Base-by-base conservation (phyloP, 2,113 vertebrate genomes). In the Melanocharis versteri region DNA sequence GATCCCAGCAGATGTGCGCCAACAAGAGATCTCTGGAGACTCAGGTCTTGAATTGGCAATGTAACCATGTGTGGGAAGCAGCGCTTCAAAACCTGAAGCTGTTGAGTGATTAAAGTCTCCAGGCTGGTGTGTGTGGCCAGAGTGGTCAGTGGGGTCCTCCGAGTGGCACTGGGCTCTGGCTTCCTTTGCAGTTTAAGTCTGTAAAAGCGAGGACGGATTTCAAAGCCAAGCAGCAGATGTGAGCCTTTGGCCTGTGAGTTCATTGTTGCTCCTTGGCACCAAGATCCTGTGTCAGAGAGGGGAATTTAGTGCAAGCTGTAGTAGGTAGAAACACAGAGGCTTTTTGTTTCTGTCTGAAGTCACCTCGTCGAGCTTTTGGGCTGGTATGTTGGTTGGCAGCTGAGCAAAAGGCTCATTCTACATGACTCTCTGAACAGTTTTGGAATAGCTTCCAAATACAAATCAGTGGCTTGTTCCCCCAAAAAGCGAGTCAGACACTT, bases 401-500 rank as follows among this genome's bases (percentile, higher is more conserved):
- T 90, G 81, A 94, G 93, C 75, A 94, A 93, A 93, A 82, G 90
- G 51, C 85, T 92, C 90, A 89, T 86, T 91, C 90, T 82, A 7
- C 68, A 37, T 27, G 60, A 40, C 39, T 75, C 4, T 8, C 3
- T 10, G 42, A 92, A 72, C n/a, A 50, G 65, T 58, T 56, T 93
- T 92, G 60, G 51, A 50, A 79, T 77, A 87, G 33, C 50, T 71
- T 57, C 85, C 65, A 90, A 78, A 84, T 53, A 90, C 87, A 87
- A 92, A 95, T 93, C 66, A 45, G 18, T n/a, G 76, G 64, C 79
- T 96, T 94, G 50, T 96, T 73, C 66, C 54, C 54, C 85, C 51
- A 61, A 91, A 94, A 88, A 96, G 60, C 62, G 15, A 68, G 50
- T 77, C 80, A 83, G 77, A 81, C 89, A 87, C 70, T 82, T 68